Base-by-base conservation (phyloP, 2,888 invertebrate genomes). In the Eupithecia insigniata region DNA sequence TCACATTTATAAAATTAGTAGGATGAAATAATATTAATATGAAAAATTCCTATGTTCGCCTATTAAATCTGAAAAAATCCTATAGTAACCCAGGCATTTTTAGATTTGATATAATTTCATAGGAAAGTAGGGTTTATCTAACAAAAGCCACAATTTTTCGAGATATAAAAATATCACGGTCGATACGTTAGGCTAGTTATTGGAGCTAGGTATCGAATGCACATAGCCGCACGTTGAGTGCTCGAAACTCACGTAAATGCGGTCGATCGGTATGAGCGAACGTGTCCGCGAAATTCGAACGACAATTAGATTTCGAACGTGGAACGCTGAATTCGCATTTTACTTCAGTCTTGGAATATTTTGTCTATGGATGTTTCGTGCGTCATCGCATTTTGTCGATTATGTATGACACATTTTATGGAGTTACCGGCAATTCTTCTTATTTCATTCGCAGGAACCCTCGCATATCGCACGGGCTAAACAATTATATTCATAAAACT, bases 271-370 rank as follows among this genome's bases (percentile, higher is more conserved):
- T n/a, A 66, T 51, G 43, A 62, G 30, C 46, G 69, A 34, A 66
- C 71, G 71, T 71, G 71, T 65, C 30, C 67, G 43, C 67, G 69
- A 72, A 74, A 71, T 74, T 64, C 69, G 69, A 71, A 65, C 69
- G 67, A 72, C 46, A 65, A 69, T 71, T 74, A 71, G 66, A 66
- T 71, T 71, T 46, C 66, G 62, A 67, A 64, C 73, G 66, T 70
- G 60, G 65, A 64, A 36, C 36, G 64, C 60, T 58, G 34, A 34
- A 28, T 58, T 30, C 28, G 28, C 22, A 70, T 58, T 58, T 65
- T 26, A 64, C 30, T 66, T 43, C 28, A 60, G 30, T 10, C 10
- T 60, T 18, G 16, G 61, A 22, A 62, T 62, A 28, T n/a, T 62
- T 62, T 62, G 34, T 62, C 61, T 62, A 30, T 62, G 61, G 61